Evolutionary conservation across 2,797 vertebrate genomes (phyloP).

Genomic region (Scolopax bukidnonensis): DNA sequence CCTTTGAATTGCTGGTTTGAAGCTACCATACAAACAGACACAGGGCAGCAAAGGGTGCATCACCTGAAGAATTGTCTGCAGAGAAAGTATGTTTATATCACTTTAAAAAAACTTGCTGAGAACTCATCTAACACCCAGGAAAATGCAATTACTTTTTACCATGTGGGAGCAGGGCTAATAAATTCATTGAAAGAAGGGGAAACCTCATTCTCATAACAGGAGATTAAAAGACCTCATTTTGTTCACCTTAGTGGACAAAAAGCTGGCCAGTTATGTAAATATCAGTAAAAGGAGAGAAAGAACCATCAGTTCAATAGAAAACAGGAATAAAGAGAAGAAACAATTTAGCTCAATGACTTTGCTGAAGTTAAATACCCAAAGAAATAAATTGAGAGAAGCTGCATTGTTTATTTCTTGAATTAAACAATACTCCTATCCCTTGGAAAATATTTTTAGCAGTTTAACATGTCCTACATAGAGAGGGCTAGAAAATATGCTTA

Average conservation of each 20-base stretch:
- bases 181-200: not conserved
- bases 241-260: not conserved
- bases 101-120: not conserved
- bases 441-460: constrained; percentile 42
- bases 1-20: not conserved
- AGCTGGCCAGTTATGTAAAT: not conserved
- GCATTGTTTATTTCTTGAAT: constrained; percentile 7
- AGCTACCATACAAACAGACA: not conserved
- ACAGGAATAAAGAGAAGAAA: not conserved
- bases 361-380: not conserved
- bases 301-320: not conserved
- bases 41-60: not conserved
- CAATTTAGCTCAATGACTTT: not conserved
- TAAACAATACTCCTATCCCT: not conserved
- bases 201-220: not conserved
- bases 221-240: not conserved
- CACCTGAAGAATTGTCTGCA: not conserved
- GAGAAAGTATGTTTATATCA: not conserved
- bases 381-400: not conserved
- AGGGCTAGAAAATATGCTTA: constrained; percentile 26
- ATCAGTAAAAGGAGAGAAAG: not conserved
- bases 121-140: not conserved
- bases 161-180: not conserved
- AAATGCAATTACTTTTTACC: not conserved
- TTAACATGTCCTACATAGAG: not conserved